Evolutionary conservation across 2,797 vertebrate species (phyloP), one percentile per base, ranked within the genome.

Genomic region (Chloroceryle inda): DNA sequence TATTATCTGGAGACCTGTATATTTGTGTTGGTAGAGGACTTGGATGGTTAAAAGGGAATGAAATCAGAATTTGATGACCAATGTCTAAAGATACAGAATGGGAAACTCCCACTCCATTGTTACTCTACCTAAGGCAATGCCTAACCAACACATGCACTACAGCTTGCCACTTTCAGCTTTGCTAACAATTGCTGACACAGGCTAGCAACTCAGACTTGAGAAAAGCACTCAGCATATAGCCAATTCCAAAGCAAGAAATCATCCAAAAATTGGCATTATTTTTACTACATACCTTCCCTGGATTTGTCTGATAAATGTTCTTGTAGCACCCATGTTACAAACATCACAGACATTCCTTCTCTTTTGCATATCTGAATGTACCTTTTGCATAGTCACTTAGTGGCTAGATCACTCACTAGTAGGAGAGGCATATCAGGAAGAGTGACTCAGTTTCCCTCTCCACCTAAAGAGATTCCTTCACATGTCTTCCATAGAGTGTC

Each of bases 401-500:
- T 44, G 22, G 5, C 21, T 77, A n/a, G 47, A 71, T 84, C 26
- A 27, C 6, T 83, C 21, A 35, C 6, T 58, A 52, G 11, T 13
- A 20, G 8, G 14, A 73, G 26, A 47, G 26, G 2, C 19, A 12
- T 53, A 47, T 38, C 26, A 55, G 29, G n/a, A 92, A 53, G 35
- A 29, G 9, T 62, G 62, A n/a, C 11, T 35, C 4, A 42, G 62
- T 26, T 38, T 71, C 47, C 24, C 20, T 59, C 18, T 79, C 26
- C 13, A 38, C 9, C 17, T n/a, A 50, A 69, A 79, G 16, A 24
- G 20, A 59, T 86, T 71, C 11, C 13, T 86, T 84, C 49, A 35
- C 4, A 15, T 0, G 0, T 11, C 17, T 40, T 7, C 24, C 22
- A 40, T 0, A 29, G 29, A 37, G 9, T 27, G 14, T 19, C 18